Percentiles rank a stretch among this genome's conserved stretches.
Evolutionary conservation across 2,797 vertebrate genomes (phyloP).

Genomic region (Manis crassicaudata): DNA sequence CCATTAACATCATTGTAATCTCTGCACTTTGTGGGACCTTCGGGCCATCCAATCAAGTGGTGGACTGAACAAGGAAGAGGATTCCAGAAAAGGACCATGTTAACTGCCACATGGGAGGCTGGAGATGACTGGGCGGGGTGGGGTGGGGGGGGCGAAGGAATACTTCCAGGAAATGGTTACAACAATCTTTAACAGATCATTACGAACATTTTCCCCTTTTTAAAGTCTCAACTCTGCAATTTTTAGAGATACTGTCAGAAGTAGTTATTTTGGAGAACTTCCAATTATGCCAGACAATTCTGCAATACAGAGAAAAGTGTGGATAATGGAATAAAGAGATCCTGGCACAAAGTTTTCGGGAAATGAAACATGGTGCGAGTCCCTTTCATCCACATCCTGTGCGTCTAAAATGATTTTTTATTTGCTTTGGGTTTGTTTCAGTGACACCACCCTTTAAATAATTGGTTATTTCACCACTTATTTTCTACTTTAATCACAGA

Average conservation of each 20-base stretch:
- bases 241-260: background rate
- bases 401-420: background rate
- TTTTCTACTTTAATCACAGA: background rate
- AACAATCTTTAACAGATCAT: background rate
- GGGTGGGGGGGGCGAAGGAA: accelerated
- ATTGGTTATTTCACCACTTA: background rate
- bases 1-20: no score
- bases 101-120: background rate
- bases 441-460: background rate
- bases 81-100: accelerated
- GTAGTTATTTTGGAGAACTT: background rate
- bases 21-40: no score
- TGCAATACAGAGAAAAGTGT: background rate
- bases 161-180: background rate
- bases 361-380: accelerated
- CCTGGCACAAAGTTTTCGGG: background rate
- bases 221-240: background rate
- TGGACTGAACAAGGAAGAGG: background rate
- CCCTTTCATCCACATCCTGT: accelerated
- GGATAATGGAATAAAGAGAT: accelerated
- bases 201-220: background rate
- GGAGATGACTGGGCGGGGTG: accelerated
- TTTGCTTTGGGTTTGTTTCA: background rate
- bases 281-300: background rate
- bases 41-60: background rate